A percentile compares a stretch with the other conserved stretches of the same genome.
Evolutionary conservation across 2,888 invertebrate species (phyloP).

Genomic region (Noctua janthina): DNA sequence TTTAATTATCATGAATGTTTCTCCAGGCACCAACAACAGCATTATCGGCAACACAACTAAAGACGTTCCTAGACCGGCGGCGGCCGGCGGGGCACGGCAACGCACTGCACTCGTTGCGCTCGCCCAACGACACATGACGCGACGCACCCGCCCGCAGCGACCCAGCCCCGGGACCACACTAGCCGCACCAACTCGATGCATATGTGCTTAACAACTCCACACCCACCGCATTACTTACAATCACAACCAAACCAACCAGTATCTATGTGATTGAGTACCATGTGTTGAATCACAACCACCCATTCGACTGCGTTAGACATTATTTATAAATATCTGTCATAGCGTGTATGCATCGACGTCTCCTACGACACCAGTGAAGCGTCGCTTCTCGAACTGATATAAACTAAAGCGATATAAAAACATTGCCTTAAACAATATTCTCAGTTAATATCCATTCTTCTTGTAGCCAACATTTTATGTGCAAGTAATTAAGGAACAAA

Average conservation of each 20-base stretch:
- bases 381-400: conserved; percentile 64
- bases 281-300: conserved; percentile 15
- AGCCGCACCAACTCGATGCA: conserved; percentile 51
- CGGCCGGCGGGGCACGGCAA: conserved; percentile 85
- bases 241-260: conserved; percentile 20
- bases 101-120: conserved; percentile 81
- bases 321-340: conserved; percentile 44
- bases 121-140: conserved; percentile 85
- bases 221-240: conserved; percentile 11
- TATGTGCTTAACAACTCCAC: conserved; percentile 23
- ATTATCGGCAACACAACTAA: conserved; percentile 82
- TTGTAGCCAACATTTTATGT: conserved; percentile 59
- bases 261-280: conserved; percentile 18
- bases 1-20: background rate
- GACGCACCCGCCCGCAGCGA: conserved; percentile 32
- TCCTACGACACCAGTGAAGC: conserved; percentile 42
- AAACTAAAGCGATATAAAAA: conserved; percentile 41
- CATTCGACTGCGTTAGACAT: conserved; percentile 50
- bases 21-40: conserved; percentile 77
- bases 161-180: conserved; percentile 31
- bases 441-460: conserved; percentile 46
- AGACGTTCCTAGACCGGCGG: conserved; percentile 87
- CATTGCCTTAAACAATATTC: conserved; percentile 39
- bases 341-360: conserved; percentile 52
- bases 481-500: conserved; percentile 62